Conservation (phyloP, 2,888 invertebrate genomes). For the Philopedon plagiatum region DNA sequence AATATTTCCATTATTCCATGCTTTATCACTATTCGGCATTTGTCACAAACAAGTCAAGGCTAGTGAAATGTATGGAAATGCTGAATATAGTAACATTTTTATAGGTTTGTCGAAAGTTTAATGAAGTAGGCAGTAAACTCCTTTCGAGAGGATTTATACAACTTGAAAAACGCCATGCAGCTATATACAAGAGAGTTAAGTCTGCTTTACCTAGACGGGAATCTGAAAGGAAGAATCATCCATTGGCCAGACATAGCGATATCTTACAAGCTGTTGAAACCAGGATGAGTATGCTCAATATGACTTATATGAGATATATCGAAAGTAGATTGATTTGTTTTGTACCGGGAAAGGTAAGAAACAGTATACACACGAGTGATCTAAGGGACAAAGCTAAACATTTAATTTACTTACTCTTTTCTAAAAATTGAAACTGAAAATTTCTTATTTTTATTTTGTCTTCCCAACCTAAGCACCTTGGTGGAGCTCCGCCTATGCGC, state of each 20-base stretch:
- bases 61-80: too few relatives aligned
- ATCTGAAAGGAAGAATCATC: constrained; percentile 89
- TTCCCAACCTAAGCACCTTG: too few relatives aligned
- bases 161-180: constrained; percentile 83
- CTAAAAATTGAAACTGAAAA: too few relatives aligned
- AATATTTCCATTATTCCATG: too few relatives aligned
- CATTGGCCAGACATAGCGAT: constrained; percentile 89
- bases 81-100: constrained; percentile 47
- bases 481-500: too few relatives aligned
- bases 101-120: constrained; percentile 85
- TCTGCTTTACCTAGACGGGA: constrained; percentile 88
- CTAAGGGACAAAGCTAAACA: too few relatives aligned
- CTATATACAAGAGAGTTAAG: constrained; percentile 85
- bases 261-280: constrained; percentile 93
- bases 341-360: constrained; percentile 89
- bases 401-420: too few relatives aligned
- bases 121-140: constrained; percentile 81
- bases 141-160: constrained; percentile 87
- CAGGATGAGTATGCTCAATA: constrained; percentile 90
- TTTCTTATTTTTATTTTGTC: too few relatives aligned
- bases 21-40: too few relatives aligned
- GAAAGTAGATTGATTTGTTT: constrained; percentile 90
- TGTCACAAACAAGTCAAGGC: too few relatives aligned
- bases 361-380: too few relatives aligned
- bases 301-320: constrained; percentile 93